Conservation (phyloP, 2,888 invertebrate species). For the Melikaiella ostensackeni region DNA sequence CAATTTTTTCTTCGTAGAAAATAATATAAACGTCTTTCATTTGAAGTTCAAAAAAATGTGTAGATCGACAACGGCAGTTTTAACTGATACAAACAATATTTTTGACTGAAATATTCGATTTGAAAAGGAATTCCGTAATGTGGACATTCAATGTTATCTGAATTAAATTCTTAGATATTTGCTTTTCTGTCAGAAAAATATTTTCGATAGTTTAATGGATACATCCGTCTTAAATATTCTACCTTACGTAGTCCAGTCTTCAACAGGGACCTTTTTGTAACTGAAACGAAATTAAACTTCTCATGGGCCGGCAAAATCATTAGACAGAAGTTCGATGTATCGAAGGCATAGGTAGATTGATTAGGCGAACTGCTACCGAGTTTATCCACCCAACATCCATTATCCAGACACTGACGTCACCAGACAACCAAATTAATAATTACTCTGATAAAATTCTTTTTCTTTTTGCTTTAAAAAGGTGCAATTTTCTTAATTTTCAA, state of each 20-base stretch:
- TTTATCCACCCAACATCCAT: not conserved
- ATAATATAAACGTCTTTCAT: too few species aligned
- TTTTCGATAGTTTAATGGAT: slow-evolving; percentile 5
- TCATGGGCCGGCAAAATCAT: not conserved
- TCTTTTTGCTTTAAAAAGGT: too few species aligned
- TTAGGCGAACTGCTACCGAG: slow-evolving; percentile 31
- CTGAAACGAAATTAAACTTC: not conserved
- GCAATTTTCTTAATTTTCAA: too few species aligned
- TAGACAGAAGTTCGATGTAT: slow-evolving; percentile 9
- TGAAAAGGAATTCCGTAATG: too few species aligned
- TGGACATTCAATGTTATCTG: too few species aligned
- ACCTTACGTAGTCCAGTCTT: not conserved
- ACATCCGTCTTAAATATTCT: not conserved
- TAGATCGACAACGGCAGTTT: too few species aligned
- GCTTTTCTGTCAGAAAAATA: not conserved
- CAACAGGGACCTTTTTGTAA: not conserved
- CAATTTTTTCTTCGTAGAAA: too few species aligned
- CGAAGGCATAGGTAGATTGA: not conserved
- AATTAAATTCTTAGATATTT: not conserved
- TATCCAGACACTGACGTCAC: not conserved
- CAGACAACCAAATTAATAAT: not conserved
- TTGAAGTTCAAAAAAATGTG: too few species aligned
- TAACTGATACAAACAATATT: too few species aligned
- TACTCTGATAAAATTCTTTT: too few species aligned
- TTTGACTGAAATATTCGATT: too few species aligned